Base-by-base conservation (phyloP, 2,888 invertebrate genomes). In the Lumbricus terrestris region DNA sequence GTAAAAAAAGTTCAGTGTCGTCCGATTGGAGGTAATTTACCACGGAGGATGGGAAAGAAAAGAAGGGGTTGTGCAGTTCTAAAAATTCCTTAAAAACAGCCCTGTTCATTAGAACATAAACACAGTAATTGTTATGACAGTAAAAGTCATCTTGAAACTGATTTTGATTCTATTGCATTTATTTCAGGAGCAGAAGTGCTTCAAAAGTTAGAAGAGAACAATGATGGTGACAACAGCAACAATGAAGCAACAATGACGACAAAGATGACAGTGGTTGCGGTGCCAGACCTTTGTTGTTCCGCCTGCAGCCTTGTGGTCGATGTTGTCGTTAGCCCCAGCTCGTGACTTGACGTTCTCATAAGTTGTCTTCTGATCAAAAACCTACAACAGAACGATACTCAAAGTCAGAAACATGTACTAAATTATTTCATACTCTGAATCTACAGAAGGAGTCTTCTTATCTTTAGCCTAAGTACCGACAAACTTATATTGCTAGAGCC, bases 291-390 rank as follows among this genome's bases (percentile, higher is more conserved):
- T 85, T 85, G 85, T 69, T 29, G 69, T n/a, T 69, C 69, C 69
- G 8, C 69, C 69, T 69, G 29, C 69, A 69, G 69, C 85, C 85
- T 37, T 85, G 85, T 85, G 85, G 16, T 18, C 34, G 37, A 35
- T 85, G 85, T 85, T 85, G 85, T 85, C 37, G 16, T 85, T 85
- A 85, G 85, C 85, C 34, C 85, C 85, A 35, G 85, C 85, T 35
- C 85, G 85, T 35, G 85, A 85, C 85, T 85, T 85, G 34, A 85
- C 85, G n/a, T 85, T 16, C 85, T 35, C 85, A 34, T 85, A 85
- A 85, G 85, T 35, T 35, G 85, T 85, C n/a, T 3, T 85, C 85
- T 85, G 85, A 85, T 85, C 85, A 69, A 69, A 69, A n/a, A 69
- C 69, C 69, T 69, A n/a, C 69, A 69, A n/a, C 29, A 69, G 69